A percentile compares a stretch with the other conserved stretches of the same genome.
Conservation (phyloP, 2,797 vertebrate species). For the Parauchenoglanis punctatus region DNA sequence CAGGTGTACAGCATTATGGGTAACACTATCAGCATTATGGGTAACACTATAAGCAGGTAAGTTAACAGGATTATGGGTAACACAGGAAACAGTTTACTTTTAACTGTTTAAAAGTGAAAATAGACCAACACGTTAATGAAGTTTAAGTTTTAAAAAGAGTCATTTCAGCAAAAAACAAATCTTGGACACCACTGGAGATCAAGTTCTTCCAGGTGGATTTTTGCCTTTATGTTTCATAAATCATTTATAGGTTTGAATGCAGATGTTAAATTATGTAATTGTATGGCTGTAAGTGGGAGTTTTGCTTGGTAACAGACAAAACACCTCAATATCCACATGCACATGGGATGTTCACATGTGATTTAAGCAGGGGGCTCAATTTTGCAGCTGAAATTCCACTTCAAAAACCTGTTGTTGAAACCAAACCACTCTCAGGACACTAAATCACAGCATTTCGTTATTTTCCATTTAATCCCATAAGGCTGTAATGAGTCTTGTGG, state of each 20-base stretch:
- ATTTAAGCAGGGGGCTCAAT: background rate
- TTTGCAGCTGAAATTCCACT: background rate
- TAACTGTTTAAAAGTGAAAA: background rate
- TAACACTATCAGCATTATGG: background rate
- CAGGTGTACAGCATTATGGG: too few species aligned
- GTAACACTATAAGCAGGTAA: background rate
- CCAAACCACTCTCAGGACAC: slow-evolving; percentile 18
- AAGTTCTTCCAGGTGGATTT: background rate
- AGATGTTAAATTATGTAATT: background rate
- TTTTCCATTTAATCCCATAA: slow-evolving; percentile 33
- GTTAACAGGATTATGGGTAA: background rate
- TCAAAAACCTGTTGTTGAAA: slow-evolving; percentile 7
- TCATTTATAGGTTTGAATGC: background rate
- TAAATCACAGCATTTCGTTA: slow-evolving; percentile 23
- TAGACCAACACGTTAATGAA: background rate
- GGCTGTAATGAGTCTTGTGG: slow-evolving; percentile 56
- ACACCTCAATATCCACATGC: slow-evolving; percentile 20
- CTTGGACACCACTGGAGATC: background rate
- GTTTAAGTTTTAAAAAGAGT: background rate
- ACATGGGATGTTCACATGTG: background rate
- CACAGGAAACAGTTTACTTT: background rate
- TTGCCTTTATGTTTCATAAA: background rate
- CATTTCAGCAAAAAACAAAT: background rate
- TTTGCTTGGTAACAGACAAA: background rate
- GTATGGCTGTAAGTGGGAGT: background rate